Evolutionary conservation across 30 jellyfish, hydroid and myxozoan genomes (phyloP).

Genomic region (Pelagia noctiluca): DNA sequence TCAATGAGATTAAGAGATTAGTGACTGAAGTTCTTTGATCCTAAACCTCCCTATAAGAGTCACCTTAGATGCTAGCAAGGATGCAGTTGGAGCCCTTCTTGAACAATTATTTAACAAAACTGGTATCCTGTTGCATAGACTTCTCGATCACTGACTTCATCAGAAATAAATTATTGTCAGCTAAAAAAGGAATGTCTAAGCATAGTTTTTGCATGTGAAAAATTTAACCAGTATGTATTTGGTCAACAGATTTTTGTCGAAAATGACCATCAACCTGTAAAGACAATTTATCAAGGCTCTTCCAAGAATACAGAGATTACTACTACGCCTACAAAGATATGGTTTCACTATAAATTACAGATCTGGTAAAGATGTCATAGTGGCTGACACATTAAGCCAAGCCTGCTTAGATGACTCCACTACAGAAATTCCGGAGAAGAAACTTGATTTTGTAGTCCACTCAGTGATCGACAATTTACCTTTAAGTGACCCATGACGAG

Average conservation of each 20-base stretch:
- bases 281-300: slow-evolving; percentile 46
- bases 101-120: slow-evolving; percentile 29
- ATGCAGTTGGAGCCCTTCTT: slow-evolving; percentile 60
- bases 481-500: slow-evolving; percentile 13
- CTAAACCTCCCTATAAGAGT: slow-evolving; percentile 43
- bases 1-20: slow-evolving; percentile 1
- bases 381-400: slow-evolving; percentile 59
- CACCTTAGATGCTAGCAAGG: slow-evolving; percentile 51
- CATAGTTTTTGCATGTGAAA: slow-evolving; percentile 36
- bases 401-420: slow-evolving; percentile 18
- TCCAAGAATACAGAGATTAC: slow-evolving; percentile 45
- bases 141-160: slow-evolving; percentile 55
- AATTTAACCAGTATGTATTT: slow-evolving; percentile 45
- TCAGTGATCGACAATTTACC: slow-evolving; percentile 39
- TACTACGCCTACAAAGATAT: slow-evolving; percentile 51
- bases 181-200: slow-evolving; percentile 58
- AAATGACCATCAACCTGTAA: slow-evolving; percentile 72
- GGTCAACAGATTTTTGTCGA: slow-evolving; percentile 47
- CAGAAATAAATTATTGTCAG: slow-evolving; percentile 47
- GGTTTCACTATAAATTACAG: slow-evolving; percentile 17
- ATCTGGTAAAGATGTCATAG: slow-evolving; percentile 46
- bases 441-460: slow-evolving; percentile 18
- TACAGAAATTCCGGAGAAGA: slow-evolving; percentile 27
- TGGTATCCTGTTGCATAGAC: slow-evolving; percentile 80
- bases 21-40: slow-evolving; percentile 35